phyloP scores from a whole-genome alignment of 2,888 invertebrate species.

The Dryadula phaetusa region DNA sequence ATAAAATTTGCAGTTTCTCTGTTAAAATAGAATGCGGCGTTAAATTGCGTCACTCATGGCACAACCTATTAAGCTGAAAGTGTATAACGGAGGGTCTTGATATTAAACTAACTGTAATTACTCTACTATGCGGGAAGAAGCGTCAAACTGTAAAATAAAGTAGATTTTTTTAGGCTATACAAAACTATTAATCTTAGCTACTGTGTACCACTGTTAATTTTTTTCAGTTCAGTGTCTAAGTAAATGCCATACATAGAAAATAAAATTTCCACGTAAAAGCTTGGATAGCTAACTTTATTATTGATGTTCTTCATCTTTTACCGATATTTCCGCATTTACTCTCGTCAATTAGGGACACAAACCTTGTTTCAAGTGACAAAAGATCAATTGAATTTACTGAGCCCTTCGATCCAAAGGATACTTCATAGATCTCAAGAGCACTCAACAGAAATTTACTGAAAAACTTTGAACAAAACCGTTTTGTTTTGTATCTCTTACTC shows the following conservation, averaged over 20 bases:
- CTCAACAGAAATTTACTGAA: constrained; percentile 19
- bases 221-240: background rate
- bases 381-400: constrained; percentile 47
- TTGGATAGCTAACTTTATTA: background rate
- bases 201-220: too few relatives aligned
- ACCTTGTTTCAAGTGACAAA: constrained; percentile 37
- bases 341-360: constrained; percentile 14
- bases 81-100: too few relatives aligned
- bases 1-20: too few relatives aligned
- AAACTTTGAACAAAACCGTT: constrained; percentile 11
- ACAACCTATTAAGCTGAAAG: too few relatives aligned
- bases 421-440: constrained; percentile 20
- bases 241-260: background rate
- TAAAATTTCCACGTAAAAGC: background rate
- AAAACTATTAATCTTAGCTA: too few relatives aligned
- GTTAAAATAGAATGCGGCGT: too few relatives aligned
- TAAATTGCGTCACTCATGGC: too few relatives aligned
- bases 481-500: background rate
- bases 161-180: too few relatives aligned
- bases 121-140: too few relatives aligned
- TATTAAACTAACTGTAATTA: too few relatives aligned
- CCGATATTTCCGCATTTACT: constrained; percentile 12
- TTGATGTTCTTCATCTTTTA: background rate
- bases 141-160: too few relatives aligned
- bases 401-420: constrained; percentile 28